Conservation (phyloP, 2,113 vertebrate genomes). For the Garra rufa region DNA sequence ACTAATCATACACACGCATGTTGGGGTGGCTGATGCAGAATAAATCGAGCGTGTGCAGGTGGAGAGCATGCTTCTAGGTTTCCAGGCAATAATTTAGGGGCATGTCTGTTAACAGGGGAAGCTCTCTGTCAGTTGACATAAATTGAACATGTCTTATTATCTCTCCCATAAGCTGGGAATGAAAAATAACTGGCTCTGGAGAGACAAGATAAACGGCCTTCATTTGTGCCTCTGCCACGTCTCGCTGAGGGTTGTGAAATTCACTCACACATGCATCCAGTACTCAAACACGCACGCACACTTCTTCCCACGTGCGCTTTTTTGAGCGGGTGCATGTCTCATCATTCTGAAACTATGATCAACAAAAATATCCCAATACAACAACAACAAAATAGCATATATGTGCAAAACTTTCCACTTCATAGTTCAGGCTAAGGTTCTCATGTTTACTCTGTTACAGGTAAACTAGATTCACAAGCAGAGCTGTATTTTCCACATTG, state of each 20-base stretch:
- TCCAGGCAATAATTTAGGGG: conserved; percentile 54
- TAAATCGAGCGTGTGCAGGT: conserved; percentile 18
- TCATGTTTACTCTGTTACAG: neutral
- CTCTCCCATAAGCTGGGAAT: conserved; percentile 60
- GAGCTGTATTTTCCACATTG: neutral
- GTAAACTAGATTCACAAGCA: neutral
- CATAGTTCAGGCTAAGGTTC: neutral
- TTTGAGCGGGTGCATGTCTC: neutral
- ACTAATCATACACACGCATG: conserved; percentile 40
- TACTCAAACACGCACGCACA: neutral
- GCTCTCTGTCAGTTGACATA: conserved; percentile 63
- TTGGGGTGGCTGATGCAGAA: conserved; percentile 24
- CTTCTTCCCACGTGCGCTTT: neutral
- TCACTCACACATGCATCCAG: conserved; percentile 22
- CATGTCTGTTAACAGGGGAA: conserved; percentile 51
- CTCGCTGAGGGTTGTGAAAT: conserved; percentile 19
- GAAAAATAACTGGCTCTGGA: conserved; percentile 62
- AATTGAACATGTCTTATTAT: conserved; percentile 67
- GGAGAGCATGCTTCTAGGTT: conserved; percentile 19
- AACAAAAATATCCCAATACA: neutral
- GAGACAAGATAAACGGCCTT: conserved; percentile 61
- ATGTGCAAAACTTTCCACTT: neutral
- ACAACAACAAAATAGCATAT: neutral
- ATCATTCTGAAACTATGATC: neutral
- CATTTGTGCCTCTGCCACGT: conserved; percentile 57